These are phyloP conservation scores for Chromobotia macracanthus DNA, from an alignment of 2,797 vertebrate genomes.

Conservation along the genomic window DNA sequence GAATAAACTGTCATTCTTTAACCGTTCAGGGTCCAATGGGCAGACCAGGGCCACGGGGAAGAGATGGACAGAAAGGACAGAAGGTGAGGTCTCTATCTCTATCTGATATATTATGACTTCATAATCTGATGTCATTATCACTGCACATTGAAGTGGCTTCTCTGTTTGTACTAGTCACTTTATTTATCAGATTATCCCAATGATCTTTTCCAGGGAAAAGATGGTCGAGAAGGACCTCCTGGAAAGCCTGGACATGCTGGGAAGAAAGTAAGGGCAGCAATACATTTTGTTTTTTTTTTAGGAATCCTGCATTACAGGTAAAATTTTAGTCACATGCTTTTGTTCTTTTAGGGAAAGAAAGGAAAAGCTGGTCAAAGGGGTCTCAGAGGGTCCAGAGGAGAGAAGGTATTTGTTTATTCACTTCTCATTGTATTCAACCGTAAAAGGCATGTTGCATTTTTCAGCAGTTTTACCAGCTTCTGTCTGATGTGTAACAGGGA, in stretches of 20 bases:
- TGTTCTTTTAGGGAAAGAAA: constrained; percentile 73
- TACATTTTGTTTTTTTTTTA: too few species aligned
- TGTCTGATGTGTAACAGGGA: constrained; percentile 69
- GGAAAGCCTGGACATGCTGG: constrained; percentile 74
- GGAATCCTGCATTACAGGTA: not conserved
- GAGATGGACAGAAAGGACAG: too few species aligned
- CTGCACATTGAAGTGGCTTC: too few species aligned
- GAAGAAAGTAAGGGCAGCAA: constrained; percentile 36
- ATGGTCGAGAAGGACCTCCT: constrained; percentile 58
- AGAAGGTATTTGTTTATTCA: constrained; percentile 72
- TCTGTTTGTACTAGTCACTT: too few species aligned
- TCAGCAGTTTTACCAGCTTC: constrained; percentile 11
- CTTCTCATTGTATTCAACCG: not conserved
- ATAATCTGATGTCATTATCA: too few species aligned
- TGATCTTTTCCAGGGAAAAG: too few species aligned
- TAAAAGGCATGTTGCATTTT: not conserved
- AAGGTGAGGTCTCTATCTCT: too few species aligned
- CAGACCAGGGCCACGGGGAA: too few species aligned
- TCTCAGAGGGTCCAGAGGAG: constrained; percentile 59
- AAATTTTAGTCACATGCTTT: not conserved
- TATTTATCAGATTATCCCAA: too few species aligned
- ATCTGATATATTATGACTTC: too few species aligned
- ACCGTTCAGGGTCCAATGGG: too few species aligned
- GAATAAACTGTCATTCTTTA: too few species aligned
- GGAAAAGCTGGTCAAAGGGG: constrained; percentile 77